Conservation (phyloP, 53 echinoderm and acorn worm species). For the Echinarachnius parma region DNA sequence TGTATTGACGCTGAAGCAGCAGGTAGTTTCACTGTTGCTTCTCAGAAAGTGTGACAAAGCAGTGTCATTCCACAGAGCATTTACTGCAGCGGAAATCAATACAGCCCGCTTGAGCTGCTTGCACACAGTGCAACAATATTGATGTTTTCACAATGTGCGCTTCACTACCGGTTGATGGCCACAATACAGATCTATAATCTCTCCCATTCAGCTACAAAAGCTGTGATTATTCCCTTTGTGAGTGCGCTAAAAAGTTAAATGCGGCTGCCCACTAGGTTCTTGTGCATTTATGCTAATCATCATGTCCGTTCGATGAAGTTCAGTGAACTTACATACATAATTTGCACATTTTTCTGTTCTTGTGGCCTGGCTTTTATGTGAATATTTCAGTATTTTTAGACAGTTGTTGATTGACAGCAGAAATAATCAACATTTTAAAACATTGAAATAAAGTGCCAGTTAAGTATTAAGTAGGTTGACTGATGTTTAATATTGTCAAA, state of each 20-base stretch:
- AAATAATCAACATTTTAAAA: no score
- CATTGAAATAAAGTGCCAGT: no score
- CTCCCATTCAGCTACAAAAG: constrained; percentile 20
- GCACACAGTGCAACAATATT: constrained; percentile 32
- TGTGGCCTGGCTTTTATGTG: no score
- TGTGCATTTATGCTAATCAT: no score
- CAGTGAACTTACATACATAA: no score
- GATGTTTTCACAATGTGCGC: constrained; percentile 19
- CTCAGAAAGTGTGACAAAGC: not conserved
- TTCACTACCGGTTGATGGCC: constrained; percentile 11
- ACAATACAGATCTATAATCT: constrained; percentile 41
- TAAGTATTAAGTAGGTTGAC: no score
- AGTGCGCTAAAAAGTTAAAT: not conserved
- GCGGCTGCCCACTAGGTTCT: no score
- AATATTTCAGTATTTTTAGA: not conserved
- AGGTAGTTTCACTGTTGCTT: constrained; percentile 40
- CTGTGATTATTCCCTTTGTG: constrained; percentile 35
- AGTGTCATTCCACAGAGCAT: not conserved
- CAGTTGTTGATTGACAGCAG: no score
- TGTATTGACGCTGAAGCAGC: no score
- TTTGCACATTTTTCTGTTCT: no score
- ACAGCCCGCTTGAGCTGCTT: constrained; percentile 15
- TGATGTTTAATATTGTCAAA: no score
- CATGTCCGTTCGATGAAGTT: no score
- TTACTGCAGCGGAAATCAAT: constrained; percentile 15